Conservation (phyloP, 2,888 invertebrate genomes). For the Deilephila elpenor region DNA sequence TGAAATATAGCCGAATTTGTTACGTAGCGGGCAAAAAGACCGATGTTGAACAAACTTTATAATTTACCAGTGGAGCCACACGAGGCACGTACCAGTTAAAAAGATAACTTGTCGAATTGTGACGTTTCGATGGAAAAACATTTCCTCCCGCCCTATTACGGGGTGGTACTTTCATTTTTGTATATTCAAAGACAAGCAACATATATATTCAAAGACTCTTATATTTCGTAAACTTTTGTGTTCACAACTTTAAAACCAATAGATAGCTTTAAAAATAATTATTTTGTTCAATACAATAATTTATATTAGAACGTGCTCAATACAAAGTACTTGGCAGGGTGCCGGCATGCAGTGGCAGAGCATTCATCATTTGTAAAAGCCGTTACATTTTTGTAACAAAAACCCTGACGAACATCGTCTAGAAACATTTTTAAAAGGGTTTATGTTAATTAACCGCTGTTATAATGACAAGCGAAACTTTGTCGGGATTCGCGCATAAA, state of each 20-base stretch:
- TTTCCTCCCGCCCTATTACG: no score
- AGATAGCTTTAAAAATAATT: no score
- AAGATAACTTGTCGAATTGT: no score
- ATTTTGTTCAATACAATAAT: background rate
- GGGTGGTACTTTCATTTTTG: no score
- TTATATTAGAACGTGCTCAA: background rate
- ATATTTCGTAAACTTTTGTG: no score
- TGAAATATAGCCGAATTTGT: background rate
- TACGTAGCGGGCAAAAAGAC: background rate
- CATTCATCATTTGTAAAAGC: background rate
- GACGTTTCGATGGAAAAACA: no score
- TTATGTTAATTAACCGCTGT: conserved; percentile 12
- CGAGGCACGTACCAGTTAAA: no score
- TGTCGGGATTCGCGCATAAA: background rate
- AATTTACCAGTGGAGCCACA: no score
- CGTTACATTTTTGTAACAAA: background rate
- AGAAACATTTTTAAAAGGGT: background rate
- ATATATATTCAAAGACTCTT: no score
- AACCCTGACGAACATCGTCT: background rate
- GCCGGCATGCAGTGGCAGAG: background rate
- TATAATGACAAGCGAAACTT: background rate
- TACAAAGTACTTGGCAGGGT: background rate
- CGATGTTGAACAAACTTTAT: no score
- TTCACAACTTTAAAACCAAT: no score
- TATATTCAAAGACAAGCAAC: no score